These are phyloP conservation scores for Meandrina meandrites DNA, from an alignment of 92 coral and sea anemone genomes.

Conservation along the genomic window DNA sequence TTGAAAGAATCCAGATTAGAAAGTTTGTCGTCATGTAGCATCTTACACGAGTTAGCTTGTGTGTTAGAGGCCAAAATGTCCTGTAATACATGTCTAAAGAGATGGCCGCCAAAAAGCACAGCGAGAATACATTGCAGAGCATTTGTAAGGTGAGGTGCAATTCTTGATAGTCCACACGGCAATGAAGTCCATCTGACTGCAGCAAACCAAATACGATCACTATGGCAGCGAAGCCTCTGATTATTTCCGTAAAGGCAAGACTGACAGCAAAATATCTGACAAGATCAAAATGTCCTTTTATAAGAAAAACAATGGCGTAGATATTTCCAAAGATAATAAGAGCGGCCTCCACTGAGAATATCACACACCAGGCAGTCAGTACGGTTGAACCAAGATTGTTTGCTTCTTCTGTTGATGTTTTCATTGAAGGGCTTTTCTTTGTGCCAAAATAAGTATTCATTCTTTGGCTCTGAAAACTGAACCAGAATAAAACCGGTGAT, in stretches of 20 bases:
- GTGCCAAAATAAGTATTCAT: neutral
- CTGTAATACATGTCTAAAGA: constrained; percentile 35
- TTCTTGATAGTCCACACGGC: constrained; percentile 10
- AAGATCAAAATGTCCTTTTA: constrained; percentile 23
- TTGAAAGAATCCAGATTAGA: constrained; percentile 27
- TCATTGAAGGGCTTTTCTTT: neutral
- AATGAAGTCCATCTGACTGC: neutral
- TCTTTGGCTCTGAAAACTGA: neutral
- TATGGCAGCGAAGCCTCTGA: constrained; percentile 18
- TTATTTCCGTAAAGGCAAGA: constrained; percentile 19
- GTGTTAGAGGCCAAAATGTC: constrained; percentile 23
- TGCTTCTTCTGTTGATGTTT: neutral
- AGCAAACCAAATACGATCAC: constrained; percentile 17
- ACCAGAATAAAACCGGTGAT: neutral
- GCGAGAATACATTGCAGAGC: constrained; percentile 19
- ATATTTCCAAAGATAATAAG: constrained; percentile 41
- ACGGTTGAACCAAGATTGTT: neutral
- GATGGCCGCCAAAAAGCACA: constrained; percentile 28
- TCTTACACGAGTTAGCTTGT: constrained; percentile 13
- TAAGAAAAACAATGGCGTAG: constrained; percentile 14
- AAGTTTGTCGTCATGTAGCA: constrained; percentile 19
- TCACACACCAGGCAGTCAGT: constrained; percentile 36
- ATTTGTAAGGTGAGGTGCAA: constrained; percentile 8
- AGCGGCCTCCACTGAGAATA: constrained; percentile 46
- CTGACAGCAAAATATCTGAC: constrained; percentile 28